Conservation (phyloP, 2,797 vertebrate species). For the Microchirus variegatus region DNA sequence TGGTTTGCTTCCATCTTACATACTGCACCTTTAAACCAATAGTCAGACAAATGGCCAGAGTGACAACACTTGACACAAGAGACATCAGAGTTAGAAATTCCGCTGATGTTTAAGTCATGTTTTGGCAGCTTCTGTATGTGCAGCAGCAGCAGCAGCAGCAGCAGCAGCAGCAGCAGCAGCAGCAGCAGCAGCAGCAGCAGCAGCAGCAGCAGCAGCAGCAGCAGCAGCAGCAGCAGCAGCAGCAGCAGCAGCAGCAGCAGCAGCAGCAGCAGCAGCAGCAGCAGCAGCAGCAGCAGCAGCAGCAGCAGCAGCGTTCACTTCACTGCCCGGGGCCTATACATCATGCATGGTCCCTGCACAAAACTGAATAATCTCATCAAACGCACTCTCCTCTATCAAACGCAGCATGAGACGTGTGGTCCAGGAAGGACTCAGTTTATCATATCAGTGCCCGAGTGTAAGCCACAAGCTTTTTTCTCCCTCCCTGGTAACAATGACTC, state of each 20-base stretch:
- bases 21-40: too few species aligned
- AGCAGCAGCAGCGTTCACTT: conserved; percentile 2
- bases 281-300: conserved; percentile 27
- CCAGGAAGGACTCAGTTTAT: conserved; percentile 40
- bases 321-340: conserved; percentile 16
- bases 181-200: conserved; percentile 23
- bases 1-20: too few species aligned
- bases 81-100: neutral
- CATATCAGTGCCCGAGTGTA: conserved; percentile 24
- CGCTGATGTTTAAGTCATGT: neutral
- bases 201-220: conserved; percentile 20
- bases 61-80: too few species aligned
- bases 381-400: conserved; percentile 51
- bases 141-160: conserved; percentile 14
- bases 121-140: neutral
- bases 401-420: conserved; percentile 3
- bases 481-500: conserved; percentile 1
- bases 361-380: conserved; percentile 34
- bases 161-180: neutral
- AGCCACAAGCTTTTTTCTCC: neutral
- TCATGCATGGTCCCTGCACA: conserved; percentile 18
- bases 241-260: conserved; percentile 22
- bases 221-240: conserved; percentile 27
- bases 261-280: conserved; percentile 20
- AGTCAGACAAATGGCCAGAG: too few species aligned